Evolutionary conservation across 2,113 vertebrate genomes (phyloP).

Genomic region (Rhombomys opimus): DNA sequence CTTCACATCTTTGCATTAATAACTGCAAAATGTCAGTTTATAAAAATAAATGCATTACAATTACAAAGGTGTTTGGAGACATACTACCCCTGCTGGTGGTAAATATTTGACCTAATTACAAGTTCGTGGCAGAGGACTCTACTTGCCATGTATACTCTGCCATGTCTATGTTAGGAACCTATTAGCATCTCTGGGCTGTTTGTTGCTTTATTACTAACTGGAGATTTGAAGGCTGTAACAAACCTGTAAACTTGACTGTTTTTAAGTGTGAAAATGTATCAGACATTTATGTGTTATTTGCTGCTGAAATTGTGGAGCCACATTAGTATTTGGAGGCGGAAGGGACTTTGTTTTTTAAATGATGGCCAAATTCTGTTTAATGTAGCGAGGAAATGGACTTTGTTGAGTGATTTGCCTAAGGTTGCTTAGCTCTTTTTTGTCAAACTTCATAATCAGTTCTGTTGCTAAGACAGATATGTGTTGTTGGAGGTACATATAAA

Average conservation of each 20-base stretch:
- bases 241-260: neutral
- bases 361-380: neutral
- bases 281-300: neutral
- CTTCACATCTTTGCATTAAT: neutral
- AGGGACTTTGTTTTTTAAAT: neutral
- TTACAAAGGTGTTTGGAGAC: conserved; percentile 1
- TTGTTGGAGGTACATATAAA: neutral
- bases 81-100: neutral
- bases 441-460: neutral
- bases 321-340: neutral
- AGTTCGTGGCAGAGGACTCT: neutral
- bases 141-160: neutral
- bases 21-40: neutral
- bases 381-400: neutral
- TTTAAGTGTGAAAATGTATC: conserved; percentile 24
- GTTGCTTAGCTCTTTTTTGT: neutral
- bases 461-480: neutral
- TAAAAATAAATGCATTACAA: neutral
- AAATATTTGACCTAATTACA: conserved; percentile 36
- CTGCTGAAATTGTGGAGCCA: neutral
- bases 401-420: neutral
- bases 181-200: neutral
- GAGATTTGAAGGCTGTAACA: neutral
- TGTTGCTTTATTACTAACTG: conserved; percentile 15
- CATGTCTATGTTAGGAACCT: neutral